Evolutionary conservation across 2,797 vertebrate species (phyloP), one percentile per base, ranked within the genome.

Genomic region (Cyclura pinguis): DNA sequence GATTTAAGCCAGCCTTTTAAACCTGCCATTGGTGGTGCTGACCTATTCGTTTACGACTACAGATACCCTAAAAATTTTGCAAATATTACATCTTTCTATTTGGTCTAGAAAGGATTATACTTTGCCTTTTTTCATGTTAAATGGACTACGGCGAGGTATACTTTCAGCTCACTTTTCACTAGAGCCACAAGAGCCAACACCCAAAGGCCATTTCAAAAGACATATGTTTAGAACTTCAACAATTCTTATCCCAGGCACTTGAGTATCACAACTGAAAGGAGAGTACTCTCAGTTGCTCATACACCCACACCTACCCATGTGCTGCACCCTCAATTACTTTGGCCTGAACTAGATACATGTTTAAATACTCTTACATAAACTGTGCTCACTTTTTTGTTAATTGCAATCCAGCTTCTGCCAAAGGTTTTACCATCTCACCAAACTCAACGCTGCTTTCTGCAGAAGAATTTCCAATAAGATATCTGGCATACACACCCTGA

Each of bases 401-500:
- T 59, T 97, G 97, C 92, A 99, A 95, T 62, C 98, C 98, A 89
- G 93, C 83, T 95, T 98, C 96, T 94, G 98, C 98, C 95, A 99
- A 95, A 80, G 98, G 99, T 94, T 98, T 96, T 94, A 99, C 98
- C 91, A 94, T 69, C 90, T 96, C 97, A 88, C 95, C 94, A 89
- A 98, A 98, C 89, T 96, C 91, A 78, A 95, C 95, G 67, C 98
- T 98, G 22, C 98, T 97, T 76, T 97, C 97, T 47, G 98, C 98
- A 92, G 98, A 98, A 94, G 98, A 98, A 96, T 99, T 99, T 90
- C 99, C 98, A 95, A 98, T 93, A 13, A 99, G 97, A 74, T 97
- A 97, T 85, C 99, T 98, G 77, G 97, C 97, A 92, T 99, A 98
- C n/a, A 99, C 16, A n/a, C 98, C 99, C 99, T 99, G 72, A 91